phyloP scores from a whole-genome alignment of 2,888 invertebrate genomes.

The Melanchra persicariae region DNA sequence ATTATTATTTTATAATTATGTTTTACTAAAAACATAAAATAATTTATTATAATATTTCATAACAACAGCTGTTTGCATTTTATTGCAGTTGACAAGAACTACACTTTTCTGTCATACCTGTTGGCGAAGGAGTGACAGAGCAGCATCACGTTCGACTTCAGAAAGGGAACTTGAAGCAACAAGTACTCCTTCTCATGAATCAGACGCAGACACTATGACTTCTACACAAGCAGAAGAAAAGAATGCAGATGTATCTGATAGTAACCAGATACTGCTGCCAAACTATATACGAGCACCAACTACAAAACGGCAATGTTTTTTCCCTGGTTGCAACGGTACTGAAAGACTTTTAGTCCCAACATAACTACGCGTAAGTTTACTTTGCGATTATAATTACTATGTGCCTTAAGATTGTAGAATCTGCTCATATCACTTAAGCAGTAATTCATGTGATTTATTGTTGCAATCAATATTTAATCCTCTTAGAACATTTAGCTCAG shows the following conservation, averaged over 20 bases:
- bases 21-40: not conserved
- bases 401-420: conserved; percentile 18
- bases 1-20: too few species aligned
- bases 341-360: conserved; percentile 10
- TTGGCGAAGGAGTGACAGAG: conserved; percentile 16
- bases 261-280: not conserved
- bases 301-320: conserved; percentile 6
- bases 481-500: conserved; percentile 8
- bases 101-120: conserved; percentile 12
- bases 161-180: not conserved
- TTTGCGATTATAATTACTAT: conserved; percentile 25
- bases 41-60: not conserved
- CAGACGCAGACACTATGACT: not conserved
- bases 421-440: conserved; percentile 17
- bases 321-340: not conserved
- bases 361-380: conserved; percentile 5
- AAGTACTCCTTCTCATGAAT: conserved; percentile 3
- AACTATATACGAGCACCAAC: not conserved
- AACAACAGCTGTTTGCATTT: not conserved
- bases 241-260: not conserved
- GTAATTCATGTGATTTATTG: conserved; percentile 23
- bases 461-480: conserved; percentile 10
- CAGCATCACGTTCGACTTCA: conserved; percentile 4
- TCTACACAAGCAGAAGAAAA: not conserved
- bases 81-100: not conserved